These are phyloP conservation scores for Panorpa germanica DNA, from an alignment of 2,888 invertebrate species.

Conservation along the genomic window DNA sequence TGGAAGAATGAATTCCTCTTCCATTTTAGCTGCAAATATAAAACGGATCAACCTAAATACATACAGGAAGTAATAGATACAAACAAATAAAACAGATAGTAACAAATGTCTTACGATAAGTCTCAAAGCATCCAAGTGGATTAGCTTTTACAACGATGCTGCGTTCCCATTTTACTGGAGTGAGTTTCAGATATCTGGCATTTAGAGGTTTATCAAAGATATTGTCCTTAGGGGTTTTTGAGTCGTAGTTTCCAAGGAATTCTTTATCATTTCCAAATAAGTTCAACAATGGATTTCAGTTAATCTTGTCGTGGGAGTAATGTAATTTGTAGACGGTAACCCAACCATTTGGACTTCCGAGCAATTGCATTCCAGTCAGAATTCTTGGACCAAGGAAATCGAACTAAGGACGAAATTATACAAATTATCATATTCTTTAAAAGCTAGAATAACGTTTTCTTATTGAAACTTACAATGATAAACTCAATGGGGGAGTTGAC, in stretches of 20 bases:
- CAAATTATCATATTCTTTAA: neutral
- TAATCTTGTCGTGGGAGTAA: conserved; percentile 50
- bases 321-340: conserved; percentile 52
- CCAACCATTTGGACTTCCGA: conserved; percentile 52
- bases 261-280: conserved; percentile 29
- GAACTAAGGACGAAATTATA: conserved; percentile 29
- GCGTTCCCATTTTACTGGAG: conserved; percentile 53
- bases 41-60: no score
- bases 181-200: conserved; percentile 48
- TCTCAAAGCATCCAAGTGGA: conserved; percentile 57
- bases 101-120: conserved; percentile 38
- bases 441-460: neutral
- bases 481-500: conserved; percentile 49
- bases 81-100: neutral
- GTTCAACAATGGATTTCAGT: conserved; percentile 51
- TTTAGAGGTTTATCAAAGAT: conserved; percentile 54
- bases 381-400: conserved; percentile 59
- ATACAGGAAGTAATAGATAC: conserved; percentile 1
- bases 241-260: conserved; percentile 58
- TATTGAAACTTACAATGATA: conserved; percentile 34
- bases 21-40: no score
- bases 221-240: conserved; percentile 34
- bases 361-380: conserved; percentile 58
- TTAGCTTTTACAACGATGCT: conserved; percentile 57
- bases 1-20: no score